A percentile compares a stretch with the other conserved stretches of the same genome.
Conservation (phyloP, 2,888 invertebrate species). For the Zaprionus lineosus region DNA sequence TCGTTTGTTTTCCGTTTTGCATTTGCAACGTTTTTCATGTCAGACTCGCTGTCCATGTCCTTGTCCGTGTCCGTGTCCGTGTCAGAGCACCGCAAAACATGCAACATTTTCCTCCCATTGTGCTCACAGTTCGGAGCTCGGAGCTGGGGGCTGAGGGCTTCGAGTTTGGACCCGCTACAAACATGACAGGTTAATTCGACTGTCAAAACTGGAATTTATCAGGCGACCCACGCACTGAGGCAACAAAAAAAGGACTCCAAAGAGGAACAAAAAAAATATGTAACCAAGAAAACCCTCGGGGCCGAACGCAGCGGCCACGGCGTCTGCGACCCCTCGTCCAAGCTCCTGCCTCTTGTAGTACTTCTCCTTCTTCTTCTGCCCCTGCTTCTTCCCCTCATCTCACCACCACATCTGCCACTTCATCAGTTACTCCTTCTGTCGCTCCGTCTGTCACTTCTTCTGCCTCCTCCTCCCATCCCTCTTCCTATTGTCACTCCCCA, state of each 20-base stretch:
- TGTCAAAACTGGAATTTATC: slow-evolving; percentile 70
- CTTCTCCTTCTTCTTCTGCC: too few relatives aligned
- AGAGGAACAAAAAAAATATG: neutral
- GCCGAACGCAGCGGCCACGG: too few relatives aligned
- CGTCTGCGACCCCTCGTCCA: too few relatives aligned
- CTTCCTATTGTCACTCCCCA: neutral
- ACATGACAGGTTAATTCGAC: slow-evolving; percentile 70
- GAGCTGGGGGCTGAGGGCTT: neutral
- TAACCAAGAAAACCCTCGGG: slow-evolving; percentile 1
- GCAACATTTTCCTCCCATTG: slow-evolving; percentile 42
- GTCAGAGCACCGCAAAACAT: slow-evolving; percentile 48
- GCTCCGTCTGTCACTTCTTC: too few relatives aligned
- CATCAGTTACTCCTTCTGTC: too few relatives aligned
- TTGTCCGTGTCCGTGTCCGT: slow-evolving; percentile 28
- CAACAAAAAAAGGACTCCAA: neutral
- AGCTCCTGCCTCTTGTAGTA: too few relatives aligned
- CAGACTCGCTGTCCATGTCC: slow-evolving; percentile 6
- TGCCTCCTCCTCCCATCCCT: too few relatives aligned
- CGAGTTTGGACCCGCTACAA: slow-evolving; percentile 24
- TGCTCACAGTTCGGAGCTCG: neutral
- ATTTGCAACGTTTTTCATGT: slow-evolving; percentile 11
- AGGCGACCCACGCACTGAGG: slow-evolving; percentile 36
- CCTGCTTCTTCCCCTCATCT: too few relatives aligned
- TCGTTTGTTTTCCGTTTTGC: slow-evolving; percentile 6
- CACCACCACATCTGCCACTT: too few relatives aligned